phyloP scores from a whole-genome alignment of 2,113 vertebrate genomes.

The Nanorana parkeri region DNA sequence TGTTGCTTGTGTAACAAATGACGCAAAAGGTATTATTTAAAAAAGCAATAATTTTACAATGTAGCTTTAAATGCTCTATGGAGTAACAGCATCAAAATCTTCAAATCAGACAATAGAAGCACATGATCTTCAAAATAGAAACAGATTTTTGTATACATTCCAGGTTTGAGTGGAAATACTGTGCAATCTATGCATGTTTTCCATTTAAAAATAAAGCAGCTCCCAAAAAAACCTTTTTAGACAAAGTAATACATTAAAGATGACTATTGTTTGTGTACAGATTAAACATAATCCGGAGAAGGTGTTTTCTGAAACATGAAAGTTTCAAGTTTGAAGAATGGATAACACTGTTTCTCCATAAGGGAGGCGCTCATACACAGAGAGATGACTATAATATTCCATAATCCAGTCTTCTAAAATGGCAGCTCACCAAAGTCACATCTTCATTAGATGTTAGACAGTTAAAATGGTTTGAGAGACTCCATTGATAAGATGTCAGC shows the following conservation, averaged over 20 bases:
- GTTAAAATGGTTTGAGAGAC: too few species aligned
- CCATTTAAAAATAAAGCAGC: constrained; percentile 37
- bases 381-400: too few species aligned
- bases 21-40: background rate
- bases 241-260: constrained; percentile 21
- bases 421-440: too few species aligned
- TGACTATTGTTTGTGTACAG: constrained; percentile 28
- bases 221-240: constrained; percentile 3
- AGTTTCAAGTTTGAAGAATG: too few species aligned
- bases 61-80: constrained; percentile 15
- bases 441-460: too few species aligned
- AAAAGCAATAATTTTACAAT: background rate
- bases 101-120: constrained; percentile 46
- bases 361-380: too few species aligned
- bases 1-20: constrained; percentile 2
- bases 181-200: constrained; percentile 43
- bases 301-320: constrained; percentile 26
- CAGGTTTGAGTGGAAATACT: constrained; percentile 51
- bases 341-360: too few species aligned
- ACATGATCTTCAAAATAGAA: constrained; percentile 49
- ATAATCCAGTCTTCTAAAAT: too few species aligned
- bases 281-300: background rate
- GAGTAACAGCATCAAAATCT: constrained; percentile 43
- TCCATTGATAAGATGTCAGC: too few species aligned
- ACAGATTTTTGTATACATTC: constrained; percentile 51